Conservation (phyloP, 1,140 invertebrate species). For the Procambarus virginalis region DNA sequence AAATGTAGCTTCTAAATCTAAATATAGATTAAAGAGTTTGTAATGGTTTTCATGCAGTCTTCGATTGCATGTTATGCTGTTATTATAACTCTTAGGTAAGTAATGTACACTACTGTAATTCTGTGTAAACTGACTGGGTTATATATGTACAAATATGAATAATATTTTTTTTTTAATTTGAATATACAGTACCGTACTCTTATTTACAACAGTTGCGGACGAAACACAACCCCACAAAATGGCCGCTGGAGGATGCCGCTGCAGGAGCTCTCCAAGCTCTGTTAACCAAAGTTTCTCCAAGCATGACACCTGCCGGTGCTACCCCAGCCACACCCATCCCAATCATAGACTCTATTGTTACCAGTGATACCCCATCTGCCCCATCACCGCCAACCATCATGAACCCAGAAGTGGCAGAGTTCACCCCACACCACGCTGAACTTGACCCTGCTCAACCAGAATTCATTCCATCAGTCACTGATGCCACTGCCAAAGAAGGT, state of each 20-base stretch:
- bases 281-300: slow-evolving; percentile 42
- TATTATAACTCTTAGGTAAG: too few relatives aligned
- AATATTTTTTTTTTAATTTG: too few relatives aligned
- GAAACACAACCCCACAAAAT: slow-evolving; percentile 85
- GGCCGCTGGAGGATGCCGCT: slow-evolving; percentile 81
- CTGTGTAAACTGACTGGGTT: too few relatives aligned
- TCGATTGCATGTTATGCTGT: too few relatives aligned
- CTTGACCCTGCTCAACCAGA: slow-evolving; percentile 50
- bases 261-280: slow-evolving; percentile 63
- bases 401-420: slow-evolving; percentile 64
- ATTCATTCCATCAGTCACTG: slow-evolving; percentile 20
- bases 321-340: background rate
- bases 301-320: slow-evolving; percentile 70
- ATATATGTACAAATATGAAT: too few relatives aligned
- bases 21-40: too few relatives aligned
- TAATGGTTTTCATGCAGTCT: too few relatives aligned
- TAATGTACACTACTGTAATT: too few relatives aligned
- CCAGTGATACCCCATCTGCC: background rate
- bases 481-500: background rate
- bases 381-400: slow-evolving; percentile 19
- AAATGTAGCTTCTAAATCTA: too few relatives aligned
- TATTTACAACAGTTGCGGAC: slow-evolving; percentile 82
- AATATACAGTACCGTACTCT: too few relatives aligned
- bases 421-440: slow-evolving; percentile 29
- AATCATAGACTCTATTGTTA: background rate